These are phyloP conservation scores for Rhopalosiphum maidis DNA, from an alignment of 1,140 invertebrate species.

Conservation along the genomic window DNA sequence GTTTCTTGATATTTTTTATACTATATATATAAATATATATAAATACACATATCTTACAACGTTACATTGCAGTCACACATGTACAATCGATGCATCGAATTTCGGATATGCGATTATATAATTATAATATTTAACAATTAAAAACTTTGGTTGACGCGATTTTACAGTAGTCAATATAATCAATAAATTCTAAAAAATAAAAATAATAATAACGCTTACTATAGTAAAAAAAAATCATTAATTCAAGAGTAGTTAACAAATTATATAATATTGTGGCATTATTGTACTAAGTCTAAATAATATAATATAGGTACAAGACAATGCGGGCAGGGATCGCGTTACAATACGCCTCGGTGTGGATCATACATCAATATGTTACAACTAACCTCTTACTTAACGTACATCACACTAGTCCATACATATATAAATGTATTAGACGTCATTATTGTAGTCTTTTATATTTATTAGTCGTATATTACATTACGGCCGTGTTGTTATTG, in stretches of 20 bases:
- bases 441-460: neutral
- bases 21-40: no score
- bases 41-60: neutral
- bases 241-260: neutral
- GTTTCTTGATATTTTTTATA: neutral
- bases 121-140: neutral
- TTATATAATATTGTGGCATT: neutral
- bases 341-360: neutral
- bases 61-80: neutral
- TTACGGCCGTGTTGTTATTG: neutral
- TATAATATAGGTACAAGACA: neutral
- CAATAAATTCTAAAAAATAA: neutral
- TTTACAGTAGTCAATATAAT: neutral
- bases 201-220: neutral
- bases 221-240: neutral
- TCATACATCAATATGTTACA: neutral
- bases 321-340: neutral
- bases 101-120: neutral
- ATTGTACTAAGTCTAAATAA: neutral
- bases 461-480: neutral
- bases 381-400: neutral
- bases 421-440: neutral
- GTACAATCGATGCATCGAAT: neutral
- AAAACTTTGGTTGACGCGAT: constrained; percentile 15
- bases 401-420: neutral